phyloP scores from a whole-genome alignment of 2,888 invertebrate species.

The Pollenia griseotomentosa region DNA sequence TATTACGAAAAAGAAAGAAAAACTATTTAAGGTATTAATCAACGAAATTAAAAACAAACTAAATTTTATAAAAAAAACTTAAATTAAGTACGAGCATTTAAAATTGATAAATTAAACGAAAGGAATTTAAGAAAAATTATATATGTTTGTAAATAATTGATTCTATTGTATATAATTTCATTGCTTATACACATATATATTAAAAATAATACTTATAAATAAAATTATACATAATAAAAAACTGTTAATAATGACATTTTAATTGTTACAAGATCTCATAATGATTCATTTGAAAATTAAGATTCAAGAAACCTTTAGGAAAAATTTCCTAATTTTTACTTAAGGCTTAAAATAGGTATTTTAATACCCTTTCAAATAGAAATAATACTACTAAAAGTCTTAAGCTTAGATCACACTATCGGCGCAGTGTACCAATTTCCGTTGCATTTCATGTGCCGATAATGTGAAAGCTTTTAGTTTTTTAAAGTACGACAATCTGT shows the following conservation, averaged over 20 bases:
- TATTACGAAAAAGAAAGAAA: slow-evolving; percentile 33
- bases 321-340: no score
- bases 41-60: slow-evolving; percentile 44
- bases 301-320: no score
- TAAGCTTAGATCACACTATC: no score
- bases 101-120: slow-evolving; percentile 32
- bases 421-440: no score
- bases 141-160: slow-evolving; percentile 4
- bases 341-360: no score
- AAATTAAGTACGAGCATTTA: slow-evolving; percentile 17
- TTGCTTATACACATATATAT: slow-evolving; percentile 46
- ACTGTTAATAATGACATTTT: background rate
- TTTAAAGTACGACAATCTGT: no score
- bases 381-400: no score
- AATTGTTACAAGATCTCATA: no score
- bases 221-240: slow-evolving; percentile 42
- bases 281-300: background rate
- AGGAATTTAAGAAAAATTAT: slow-evolving; percentile 17
- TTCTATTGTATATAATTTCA: slow-evolving; percentile 67
- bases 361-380: no score
- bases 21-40: slow-evolving; percentile 47
- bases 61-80: slow-evolving; percentile 29
- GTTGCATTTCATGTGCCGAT: no score
- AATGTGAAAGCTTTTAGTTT: no score
- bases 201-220: slow-evolving; percentile 43